These are phyloP conservation scores for Pimpla rufipes DNA, from an alignment of 2,888 invertebrate genomes.

Conservation along the genomic window DNA sequence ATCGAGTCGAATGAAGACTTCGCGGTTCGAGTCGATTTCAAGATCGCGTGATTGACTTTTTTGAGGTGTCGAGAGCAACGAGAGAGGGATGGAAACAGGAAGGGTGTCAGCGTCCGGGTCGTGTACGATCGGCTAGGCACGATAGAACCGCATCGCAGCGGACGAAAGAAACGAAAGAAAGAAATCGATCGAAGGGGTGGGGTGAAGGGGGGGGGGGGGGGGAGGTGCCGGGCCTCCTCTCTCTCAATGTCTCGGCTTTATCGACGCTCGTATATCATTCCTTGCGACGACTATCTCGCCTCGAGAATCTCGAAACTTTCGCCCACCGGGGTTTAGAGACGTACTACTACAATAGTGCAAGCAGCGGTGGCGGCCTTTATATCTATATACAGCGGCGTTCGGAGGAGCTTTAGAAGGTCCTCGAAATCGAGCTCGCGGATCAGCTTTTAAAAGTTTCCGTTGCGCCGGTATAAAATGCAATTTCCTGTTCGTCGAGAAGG, in stretches of 20 bases:
- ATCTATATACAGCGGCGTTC: conserved; percentile 26
- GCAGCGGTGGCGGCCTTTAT: conserved; percentile 34
- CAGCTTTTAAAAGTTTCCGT: conserved; percentile 73
- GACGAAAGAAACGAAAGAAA: conserved; percentile 66
- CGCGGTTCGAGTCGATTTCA: conserved; percentile 69
- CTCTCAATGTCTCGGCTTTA: conserved; percentile 83
- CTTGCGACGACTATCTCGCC: conserved; percentile 79
- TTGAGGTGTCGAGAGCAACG: conserved; percentile 55
- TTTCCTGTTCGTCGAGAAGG: conserved; percentile 76
- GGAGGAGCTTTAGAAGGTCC: conserved; percentile 61
- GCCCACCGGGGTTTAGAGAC: conserved; percentile 58
- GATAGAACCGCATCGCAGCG: conserved; percentile 68
- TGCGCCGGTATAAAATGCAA: conserved; percentile 76
- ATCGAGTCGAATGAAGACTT: conserved; percentile 32
- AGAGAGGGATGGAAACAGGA: conserved; percentile 47
- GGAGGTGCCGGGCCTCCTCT: conserved; percentile 27
- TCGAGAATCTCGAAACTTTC: conserved; percentile 80
- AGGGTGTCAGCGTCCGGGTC: conserved; percentile 52
- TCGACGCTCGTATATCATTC: conserved; percentile 84
- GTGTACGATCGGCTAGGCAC: conserved; percentile 61
- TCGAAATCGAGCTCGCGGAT: conserved; percentile 75
- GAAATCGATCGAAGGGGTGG: conserved; percentile 68
- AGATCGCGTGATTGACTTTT: conserved; percentile 74
- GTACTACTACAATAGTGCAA: conserved; percentile 65
- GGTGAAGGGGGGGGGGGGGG: conserved; percentile 28